phyloP scores from a whole-genome alignment of 2,113 vertebrate species.

The Zosterops borbonicus region DNA sequence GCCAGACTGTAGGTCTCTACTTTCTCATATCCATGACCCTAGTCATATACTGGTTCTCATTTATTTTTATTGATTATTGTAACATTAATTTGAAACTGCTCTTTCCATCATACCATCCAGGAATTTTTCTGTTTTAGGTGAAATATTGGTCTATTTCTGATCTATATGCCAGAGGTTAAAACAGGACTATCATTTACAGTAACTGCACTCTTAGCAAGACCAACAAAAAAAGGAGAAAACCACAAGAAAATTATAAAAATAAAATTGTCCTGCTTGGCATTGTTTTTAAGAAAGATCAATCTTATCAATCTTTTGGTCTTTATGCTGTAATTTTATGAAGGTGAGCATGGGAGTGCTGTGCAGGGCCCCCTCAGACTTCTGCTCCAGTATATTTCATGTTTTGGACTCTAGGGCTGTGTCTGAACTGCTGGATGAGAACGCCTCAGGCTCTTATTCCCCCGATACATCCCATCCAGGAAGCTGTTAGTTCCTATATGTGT shows the following conservation, averaged over 20 bases:
- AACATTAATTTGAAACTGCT: background rate
- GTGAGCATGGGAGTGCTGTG: rapidly evolving
- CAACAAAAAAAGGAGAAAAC: background rate
- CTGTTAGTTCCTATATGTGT: rapidly evolving
- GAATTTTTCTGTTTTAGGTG: background rate
- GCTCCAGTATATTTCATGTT: background rate
- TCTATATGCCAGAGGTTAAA: background rate
- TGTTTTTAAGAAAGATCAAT: background rate
- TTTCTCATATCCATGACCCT: background rate
- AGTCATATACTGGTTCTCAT: background rate
- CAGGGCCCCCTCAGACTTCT: background rate
- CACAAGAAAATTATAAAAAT: background rate
- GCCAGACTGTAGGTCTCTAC: background rate
- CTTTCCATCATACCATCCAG: background rate
- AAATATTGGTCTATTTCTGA: background rate
- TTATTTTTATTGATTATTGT: background rate
- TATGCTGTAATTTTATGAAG: background rate
- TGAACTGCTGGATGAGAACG: background rate
- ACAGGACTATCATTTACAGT: background rate
- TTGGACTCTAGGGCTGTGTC: background rate
- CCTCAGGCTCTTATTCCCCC: background rate
- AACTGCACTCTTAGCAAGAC: background rate
- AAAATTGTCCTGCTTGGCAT: rapidly evolving
- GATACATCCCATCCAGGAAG: background rate
- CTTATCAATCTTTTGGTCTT: background rate